Percentiles rank a stretch among this genome's conserved stretches.
phyloP scores from a whole-genome alignment of 1,140 invertebrate genomes.

The Druon quercuslanigerum region DNA sequence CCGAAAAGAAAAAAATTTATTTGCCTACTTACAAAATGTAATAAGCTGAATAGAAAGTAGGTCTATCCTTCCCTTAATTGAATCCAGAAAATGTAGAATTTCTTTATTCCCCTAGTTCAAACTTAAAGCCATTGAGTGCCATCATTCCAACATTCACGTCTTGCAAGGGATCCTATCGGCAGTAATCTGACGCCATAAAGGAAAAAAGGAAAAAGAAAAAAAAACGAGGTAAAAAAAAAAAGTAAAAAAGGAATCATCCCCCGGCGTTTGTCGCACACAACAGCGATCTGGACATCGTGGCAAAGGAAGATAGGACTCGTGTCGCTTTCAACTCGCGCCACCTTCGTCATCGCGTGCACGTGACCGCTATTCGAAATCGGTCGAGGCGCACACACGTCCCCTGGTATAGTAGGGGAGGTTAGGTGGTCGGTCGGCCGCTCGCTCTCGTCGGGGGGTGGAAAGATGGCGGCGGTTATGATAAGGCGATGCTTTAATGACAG shows the following conservation, averaged over 20 bases:
- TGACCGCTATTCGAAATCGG: slow-evolving; percentile 61
- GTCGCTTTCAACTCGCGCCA: slow-evolving; percentile 48
- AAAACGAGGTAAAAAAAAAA: slow-evolving; percentile 47
- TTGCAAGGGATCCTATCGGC: too few species aligned
- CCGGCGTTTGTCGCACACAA: slow-evolving; percentile 50
- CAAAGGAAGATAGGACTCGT: slow-evolving; percentile 45
- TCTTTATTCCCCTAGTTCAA: too few species aligned
- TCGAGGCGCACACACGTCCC: slow-evolving; percentile 32
- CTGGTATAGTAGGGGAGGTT: slow-evolving; percentile 49
- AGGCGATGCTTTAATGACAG: slow-evolving; percentile 77
- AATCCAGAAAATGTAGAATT: too few species aligned
- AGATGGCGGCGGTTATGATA: slow-evolving; percentile 75
- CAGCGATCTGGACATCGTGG: slow-evolving; percentile 47
- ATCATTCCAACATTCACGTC: too few species aligned
- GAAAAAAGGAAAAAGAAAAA: too few species aligned
- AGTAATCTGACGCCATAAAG: too few species aligned
- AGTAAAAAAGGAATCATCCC: slow-evolving; percentile 43
- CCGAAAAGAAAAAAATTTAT: too few species aligned
- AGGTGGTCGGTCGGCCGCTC: slow-evolving; percentile 55
- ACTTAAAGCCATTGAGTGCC: too few species aligned
- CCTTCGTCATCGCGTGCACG: slow-evolving; percentile 60
- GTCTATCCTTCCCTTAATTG: too few species aligned
- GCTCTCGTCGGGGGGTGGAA: slow-evolving; percentile 62
- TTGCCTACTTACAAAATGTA: too few species aligned
- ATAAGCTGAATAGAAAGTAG: too few species aligned